Conservation (phyloP, 2,113 vertebrate species). For the Recurvirostra avosetta region DNA sequence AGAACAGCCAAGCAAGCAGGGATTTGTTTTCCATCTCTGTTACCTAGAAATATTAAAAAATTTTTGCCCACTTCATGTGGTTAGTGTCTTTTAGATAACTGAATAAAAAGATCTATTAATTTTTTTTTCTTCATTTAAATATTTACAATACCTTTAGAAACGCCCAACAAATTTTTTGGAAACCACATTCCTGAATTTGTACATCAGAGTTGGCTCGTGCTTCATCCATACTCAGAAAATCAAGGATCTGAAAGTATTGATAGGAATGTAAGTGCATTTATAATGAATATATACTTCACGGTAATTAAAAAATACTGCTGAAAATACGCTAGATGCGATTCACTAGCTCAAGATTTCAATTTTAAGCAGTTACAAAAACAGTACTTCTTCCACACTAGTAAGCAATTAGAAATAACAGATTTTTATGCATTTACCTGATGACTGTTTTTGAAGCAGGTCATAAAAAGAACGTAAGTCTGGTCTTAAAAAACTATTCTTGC, state of each 20-base stretch:
- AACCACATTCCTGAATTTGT: slow-evolving; percentile 77
- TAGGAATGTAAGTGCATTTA: background rate
- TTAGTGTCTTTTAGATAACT: background rate
- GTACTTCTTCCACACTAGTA: background rate
- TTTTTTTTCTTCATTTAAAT: background rate
- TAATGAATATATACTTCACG: background rate
- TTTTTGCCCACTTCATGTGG: background rate
- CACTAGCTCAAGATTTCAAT: background rate
- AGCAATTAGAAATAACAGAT: background rate
- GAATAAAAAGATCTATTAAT: background rate
- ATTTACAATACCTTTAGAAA: slow-evolving; percentile 88
- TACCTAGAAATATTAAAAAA: background rate
- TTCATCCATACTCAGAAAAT: slow-evolving; percentile 86
- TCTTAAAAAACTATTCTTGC: background rate
- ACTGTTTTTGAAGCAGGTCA: background rate
- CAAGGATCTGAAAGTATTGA: slow-evolving; percentile 82
- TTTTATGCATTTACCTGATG: background rate
- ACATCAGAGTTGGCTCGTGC: slow-evolving; percentile 74
- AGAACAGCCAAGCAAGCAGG: background rate
- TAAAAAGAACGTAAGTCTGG: background rate
- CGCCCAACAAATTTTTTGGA: slow-evolving; percentile 94
- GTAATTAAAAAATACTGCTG: background rate
- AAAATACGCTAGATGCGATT: background rate
- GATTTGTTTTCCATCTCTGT: background rate
- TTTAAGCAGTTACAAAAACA: background rate